Percentiles rank a stretch among this genome's conserved stretches.
phyloP scores from a whole-genome alignment of 2,888 invertebrate species.

The Myathropa florea region DNA sequence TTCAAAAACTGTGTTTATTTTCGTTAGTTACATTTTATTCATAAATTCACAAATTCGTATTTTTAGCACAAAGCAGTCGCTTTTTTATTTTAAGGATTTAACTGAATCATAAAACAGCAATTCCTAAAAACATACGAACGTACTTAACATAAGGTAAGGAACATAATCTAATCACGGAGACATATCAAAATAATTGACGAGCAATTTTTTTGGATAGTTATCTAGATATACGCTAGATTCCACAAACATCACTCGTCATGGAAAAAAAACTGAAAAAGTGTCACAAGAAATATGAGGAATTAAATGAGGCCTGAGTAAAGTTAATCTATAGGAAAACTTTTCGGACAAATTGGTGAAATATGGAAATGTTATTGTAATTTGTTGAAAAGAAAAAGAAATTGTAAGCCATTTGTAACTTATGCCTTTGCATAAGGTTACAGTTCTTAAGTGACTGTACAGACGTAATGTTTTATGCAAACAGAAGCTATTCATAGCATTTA shows the following conservation, averaged over 20 bases:
- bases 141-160: not conserved
- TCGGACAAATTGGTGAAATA: no score
- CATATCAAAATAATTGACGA: not conserved
- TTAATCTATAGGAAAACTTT: no score
- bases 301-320: not conserved
- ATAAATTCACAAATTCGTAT: not conserved
- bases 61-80: not conserved
- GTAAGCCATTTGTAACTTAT: no score
- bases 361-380: no score
- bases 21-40: not conserved
- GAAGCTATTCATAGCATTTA: no score
- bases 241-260: not conserved
- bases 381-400: no score
- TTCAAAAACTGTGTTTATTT: not conserved
- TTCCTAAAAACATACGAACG: not conserved
- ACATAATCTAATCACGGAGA: not conserved
- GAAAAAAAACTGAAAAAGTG: not conserved
- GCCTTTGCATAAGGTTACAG: no score
- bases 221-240: not conserved
- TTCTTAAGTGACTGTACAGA: no score
- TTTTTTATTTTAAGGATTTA: no score
- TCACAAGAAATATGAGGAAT: not conserved
- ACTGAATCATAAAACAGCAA: not conserved
- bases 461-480: no score
- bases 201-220: not conserved